Evolutionary conservation across 2,113 vertebrate genomes (phyloP).

Genomic region (Phoxinus phoxinus): DNA sequence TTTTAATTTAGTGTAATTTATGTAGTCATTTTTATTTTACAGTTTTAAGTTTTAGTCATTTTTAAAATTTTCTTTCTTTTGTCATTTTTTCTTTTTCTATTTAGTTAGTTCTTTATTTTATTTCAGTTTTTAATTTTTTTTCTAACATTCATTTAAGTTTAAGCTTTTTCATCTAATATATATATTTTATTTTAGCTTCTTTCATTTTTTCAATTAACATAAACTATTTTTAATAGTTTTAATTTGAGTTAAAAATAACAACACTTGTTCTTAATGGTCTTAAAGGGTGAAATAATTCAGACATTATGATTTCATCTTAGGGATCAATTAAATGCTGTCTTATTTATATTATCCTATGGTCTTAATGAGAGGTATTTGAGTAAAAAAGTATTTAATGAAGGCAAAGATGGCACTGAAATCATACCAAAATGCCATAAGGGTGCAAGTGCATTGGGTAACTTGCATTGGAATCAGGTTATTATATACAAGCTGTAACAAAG

Average conservation of each 20-base stretch:
- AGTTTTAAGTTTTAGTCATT: background rate
- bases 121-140: no score
- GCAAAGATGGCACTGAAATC: background rate
- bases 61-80: no score
- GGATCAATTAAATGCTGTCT: background rate
- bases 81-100: no score
- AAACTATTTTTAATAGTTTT: background rate
- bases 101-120: no score
- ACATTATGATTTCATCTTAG: background rate
- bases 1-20: background rate
- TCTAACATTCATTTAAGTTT: no score
- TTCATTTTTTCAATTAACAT: background rate
- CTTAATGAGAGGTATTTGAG: background rate
- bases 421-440: background rate
- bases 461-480: background rate
- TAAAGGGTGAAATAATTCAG: background rate
- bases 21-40: background rate
- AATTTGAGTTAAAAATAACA: background rate
- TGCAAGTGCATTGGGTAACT: background rate
- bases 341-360: background rate
- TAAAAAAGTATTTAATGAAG: constrained; percentile 9
- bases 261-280: background rate
- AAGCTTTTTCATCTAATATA: no score
- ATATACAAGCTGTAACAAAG: background rate
- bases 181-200: background rate